Evolutionary conservation across 2,888 invertebrate genomes (phyloP).

Genomic region (Cephus pygmeus): DNA sequence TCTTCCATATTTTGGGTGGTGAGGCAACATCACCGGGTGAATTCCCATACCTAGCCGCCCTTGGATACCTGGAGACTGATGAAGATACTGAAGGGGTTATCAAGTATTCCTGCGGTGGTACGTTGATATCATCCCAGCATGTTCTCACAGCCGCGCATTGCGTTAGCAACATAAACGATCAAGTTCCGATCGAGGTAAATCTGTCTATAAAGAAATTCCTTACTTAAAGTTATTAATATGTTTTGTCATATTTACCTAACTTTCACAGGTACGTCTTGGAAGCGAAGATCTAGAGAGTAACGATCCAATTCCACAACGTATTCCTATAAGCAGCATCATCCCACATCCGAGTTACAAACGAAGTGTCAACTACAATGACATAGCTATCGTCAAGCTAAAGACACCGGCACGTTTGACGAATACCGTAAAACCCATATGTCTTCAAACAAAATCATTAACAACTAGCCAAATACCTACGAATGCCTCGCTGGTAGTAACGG

Average conservation of each 20-base stretch:
- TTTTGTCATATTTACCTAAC: neutral
- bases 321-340: conserved; percentile 39
- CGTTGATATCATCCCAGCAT: conserved; percentile 48
- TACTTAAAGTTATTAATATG: neutral
- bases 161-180: conserved; percentile 45
- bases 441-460: conserved; percentile 45
- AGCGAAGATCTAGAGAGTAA: conserved; percentile 35
- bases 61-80: conserved; percentile 42
- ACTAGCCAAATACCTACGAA: conserved; percentile 18
- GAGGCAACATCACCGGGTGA: conserved; percentile 32
- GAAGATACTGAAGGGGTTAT: conserved; percentile 26
- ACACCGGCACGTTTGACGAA: conserved; percentile 34
- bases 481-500: conserved; percentile 44
- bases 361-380: conserved; percentile 48
- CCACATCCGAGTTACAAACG: conserved; percentile 50
- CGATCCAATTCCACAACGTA: conserved; percentile 35
- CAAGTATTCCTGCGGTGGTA: conserved; percentile 53
- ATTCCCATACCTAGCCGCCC: conserved; percentile 48
- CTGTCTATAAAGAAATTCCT: neutral
- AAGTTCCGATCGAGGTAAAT: conserved; percentile 49
- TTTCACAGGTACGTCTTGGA: conserved; percentile 52
- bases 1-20: conserved; percentile 47
- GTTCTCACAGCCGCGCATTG: conserved; percentile 60
- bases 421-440: conserved; percentile 49
- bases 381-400: conserved; percentile 50